Conservation (phyloP, 2,888 invertebrate genomes). For the Odontomyia ornata region DNA sequence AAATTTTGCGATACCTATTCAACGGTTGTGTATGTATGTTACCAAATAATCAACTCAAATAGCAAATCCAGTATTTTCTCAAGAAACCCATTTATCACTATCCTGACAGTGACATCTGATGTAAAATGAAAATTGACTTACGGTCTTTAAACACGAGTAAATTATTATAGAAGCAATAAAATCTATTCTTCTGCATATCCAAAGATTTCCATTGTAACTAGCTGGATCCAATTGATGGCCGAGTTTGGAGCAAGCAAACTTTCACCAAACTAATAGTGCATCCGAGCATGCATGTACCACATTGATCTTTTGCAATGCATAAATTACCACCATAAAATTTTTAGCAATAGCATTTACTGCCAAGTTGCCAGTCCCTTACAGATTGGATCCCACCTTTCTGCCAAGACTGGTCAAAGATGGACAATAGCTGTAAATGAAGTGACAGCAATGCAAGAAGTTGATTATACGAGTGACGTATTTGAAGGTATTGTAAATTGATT, state of each 20-base stretch:
- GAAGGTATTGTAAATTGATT: no score
- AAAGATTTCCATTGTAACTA: not conserved
- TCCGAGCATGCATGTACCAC: not conserved
- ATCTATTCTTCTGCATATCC: not conserved
- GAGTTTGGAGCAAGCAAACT: not conserved
- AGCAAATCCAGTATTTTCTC: no score
- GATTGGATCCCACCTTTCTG: constrained; percentile 9
- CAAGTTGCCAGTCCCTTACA: not conserved
- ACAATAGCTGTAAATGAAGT: constrained; percentile 31
- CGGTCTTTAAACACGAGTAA: not conserved
- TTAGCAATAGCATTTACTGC: constrained; percentile 9
- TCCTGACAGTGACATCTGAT: not conserved
- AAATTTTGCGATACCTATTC: no score
- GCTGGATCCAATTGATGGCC: not conserved
- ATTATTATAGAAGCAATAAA: not conserved
- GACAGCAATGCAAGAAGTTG: not conserved
- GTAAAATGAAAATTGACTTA: not conserved
- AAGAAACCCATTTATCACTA: not conserved
- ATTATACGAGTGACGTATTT: not conserved
- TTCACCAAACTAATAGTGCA: constrained; percentile 22
- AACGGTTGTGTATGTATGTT: no score
- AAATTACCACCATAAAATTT: constrained; percentile 17
- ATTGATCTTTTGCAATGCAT: constrained; percentile 4
- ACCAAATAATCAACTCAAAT: no score
- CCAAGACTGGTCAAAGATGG: not conserved